Conservation (phyloP, 2,797 vertebrate genomes). For the Anguilla anguilla region DNA sequence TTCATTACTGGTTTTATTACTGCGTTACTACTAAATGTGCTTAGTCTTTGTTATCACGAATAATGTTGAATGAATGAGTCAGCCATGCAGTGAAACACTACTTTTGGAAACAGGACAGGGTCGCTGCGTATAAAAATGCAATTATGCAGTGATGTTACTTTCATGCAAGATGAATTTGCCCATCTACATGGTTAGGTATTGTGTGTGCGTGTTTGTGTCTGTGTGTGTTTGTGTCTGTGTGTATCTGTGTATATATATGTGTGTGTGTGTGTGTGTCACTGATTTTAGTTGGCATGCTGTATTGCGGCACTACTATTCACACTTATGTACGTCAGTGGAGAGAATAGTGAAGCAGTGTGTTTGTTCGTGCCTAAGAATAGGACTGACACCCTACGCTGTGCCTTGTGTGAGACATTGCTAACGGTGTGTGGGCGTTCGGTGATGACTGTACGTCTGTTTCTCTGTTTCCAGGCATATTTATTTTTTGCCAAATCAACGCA, state of each 20-base stretch:
- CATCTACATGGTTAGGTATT: not conserved
- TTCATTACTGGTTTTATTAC: not conserved
- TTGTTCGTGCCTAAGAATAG: not conserved
- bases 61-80: not conserved
- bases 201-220: constrained; percentile 16
- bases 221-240: not conserved
- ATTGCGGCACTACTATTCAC: not conserved
- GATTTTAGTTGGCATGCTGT: not conserved
- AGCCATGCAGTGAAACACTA: not conserved
- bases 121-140: not conserved
- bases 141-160: not conserved
- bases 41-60: not conserved
- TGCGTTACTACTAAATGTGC: not conserved
- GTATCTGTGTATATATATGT: not conserved
- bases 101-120: not conserved
- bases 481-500: not conserved
- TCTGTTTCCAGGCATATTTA: not conserved
- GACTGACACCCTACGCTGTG: not conserved
- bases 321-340: not conserved
- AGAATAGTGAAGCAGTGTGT: not conserved
- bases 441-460: not conserved
- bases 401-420: not conserved
- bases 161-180: not conserved
- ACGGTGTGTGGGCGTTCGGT: not conserved
- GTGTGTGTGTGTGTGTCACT: constrained; percentile 1